Conservation (phyloP, 2,888 invertebrate species). For the Cephus rjabovi region DNA sequence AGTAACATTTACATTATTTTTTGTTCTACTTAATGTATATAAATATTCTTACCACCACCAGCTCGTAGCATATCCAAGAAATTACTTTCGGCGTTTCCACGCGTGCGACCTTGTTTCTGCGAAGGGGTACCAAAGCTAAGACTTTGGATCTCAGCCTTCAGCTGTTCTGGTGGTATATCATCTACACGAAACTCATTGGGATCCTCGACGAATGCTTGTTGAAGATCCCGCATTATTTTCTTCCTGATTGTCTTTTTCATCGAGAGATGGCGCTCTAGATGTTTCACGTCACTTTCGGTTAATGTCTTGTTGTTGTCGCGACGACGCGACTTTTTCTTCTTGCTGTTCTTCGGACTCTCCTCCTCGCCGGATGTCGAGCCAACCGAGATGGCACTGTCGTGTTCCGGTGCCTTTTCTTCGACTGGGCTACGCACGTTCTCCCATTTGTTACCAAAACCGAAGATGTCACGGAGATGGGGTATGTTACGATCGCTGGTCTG, state of each 20-base stretch:
- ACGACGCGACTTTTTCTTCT: conserved; percentile 73
- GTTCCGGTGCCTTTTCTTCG: conserved; percentile 60
- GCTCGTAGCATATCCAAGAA: conserved; percentile 78
- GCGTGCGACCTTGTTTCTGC: conserved; percentile 67
- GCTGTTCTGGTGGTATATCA: conserved; percentile 76
- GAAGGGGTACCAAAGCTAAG: conserved; percentile 71
- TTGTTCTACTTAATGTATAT: neutral
- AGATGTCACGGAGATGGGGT: conserved; percentile 81
- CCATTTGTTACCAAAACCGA: conserved; percentile 72
- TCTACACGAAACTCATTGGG: conserved; percentile 80
- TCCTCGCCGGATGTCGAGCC: conserved; percentile 66
- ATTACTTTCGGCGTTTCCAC: conserved; percentile 70
- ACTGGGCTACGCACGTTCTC: conserved; percentile 50
- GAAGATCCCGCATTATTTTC: conserved; percentile 86
- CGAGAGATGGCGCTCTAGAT: conserved; percentile 83
- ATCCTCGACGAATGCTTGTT: conserved; percentile 80
- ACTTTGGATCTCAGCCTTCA: conserved; percentile 76
- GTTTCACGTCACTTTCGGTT: conserved; percentile 77
- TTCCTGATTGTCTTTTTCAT: conserved; percentile 90
- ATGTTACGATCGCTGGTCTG: conserved; percentile 80
- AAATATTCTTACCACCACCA: conserved; percentile 62
- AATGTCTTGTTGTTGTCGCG: conserved; percentile 78
- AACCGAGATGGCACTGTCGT: conserved; percentile 64
- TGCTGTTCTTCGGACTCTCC: conserved; percentile 67
- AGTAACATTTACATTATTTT: neutral